Conservation (phyloP, 2,888 invertebrate species). For the Meandrusa payeni region DNA sequence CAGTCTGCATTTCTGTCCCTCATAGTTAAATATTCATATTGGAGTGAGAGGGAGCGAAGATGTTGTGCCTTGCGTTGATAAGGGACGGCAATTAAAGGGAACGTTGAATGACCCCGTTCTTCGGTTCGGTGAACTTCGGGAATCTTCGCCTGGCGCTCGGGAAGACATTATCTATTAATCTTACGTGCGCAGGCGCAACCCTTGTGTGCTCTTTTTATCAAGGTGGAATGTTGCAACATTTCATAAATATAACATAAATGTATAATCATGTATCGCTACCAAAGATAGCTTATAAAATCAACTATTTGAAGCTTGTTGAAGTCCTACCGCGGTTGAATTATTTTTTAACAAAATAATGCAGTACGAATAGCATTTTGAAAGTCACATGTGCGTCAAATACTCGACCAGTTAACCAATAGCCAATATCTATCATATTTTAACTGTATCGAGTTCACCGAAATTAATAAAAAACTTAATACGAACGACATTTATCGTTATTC, state of each 20-base stretch:
- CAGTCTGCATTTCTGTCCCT: conserved; percentile 49
- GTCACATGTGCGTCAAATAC: not conserved
- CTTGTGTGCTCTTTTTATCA: conserved; percentile 32
- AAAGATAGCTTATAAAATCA: not conserved
- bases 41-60: conserved; percentile 47
- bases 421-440: too few relatives aligned
- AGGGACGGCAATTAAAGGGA: conserved; percentile 63
- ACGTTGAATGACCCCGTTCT: conserved; percentile 66
- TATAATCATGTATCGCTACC: not conserved
- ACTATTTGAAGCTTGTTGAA: too few relatives aligned
- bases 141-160: conserved; percentile 50
- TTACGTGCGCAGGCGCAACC: conserved; percentile 61
- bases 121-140: conserved; percentile 51
- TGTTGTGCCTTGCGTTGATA: conserved; percentile 45
- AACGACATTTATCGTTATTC: too few relatives aligned
- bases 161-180: conserved; percentile 62
- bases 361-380: too few relatives aligned
- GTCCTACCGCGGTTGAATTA: too few relatives aligned
- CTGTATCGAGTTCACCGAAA: too few relatives aligned
- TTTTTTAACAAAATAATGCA: too few relatives aligned
- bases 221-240: conserved; percentile 26
- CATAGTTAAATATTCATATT: conserved; percentile 57
- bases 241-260: conserved; percentile 6
- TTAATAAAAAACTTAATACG: too few relatives aligned
- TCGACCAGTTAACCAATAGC: too few relatives aligned